Evolutionary conservation across 2,888 invertebrate species (phyloP).

Genomic region (Marasmarcha lunaedactyla): DNA sequence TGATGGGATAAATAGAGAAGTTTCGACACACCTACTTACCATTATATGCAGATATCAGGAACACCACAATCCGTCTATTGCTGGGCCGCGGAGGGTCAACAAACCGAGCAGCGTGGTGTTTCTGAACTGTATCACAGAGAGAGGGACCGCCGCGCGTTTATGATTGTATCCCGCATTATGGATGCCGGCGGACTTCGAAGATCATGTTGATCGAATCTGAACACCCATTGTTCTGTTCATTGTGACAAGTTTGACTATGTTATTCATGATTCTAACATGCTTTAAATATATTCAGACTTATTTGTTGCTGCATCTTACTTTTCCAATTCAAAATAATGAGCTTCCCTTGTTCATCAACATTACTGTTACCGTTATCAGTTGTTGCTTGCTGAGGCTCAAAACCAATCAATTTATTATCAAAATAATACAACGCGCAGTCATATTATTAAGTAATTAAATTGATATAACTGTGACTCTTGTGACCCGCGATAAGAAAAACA

Average conservation of each 20-base stretch:
- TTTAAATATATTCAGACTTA: too few species aligned
- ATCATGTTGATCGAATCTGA: conserved; percentile 28
- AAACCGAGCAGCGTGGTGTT: neutral
- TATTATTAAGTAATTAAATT: conserved; percentile 29
- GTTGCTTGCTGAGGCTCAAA: neutral
- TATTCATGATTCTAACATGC: too few species aligned
- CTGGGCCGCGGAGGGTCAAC: neutral
- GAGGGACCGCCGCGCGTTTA: neutral
- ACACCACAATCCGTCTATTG: conserved; percentile 13
- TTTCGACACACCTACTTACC: conserved; percentile 40
- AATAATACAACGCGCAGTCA: conserved; percentile 15
- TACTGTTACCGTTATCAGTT: too few species aligned
- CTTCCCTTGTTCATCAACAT: too few species aligned
- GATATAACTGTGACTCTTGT: conserved; percentile 20
- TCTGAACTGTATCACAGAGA: neutral
- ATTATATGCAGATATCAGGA: conserved; percentile 58
- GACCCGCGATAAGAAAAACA: conserved; percentile 25
- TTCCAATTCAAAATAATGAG: too few species aligned
- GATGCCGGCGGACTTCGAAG: conserved; percentile 25
- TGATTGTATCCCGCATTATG: too few species aligned
- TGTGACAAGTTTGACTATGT: neutral
- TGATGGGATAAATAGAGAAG: conserved; percentile 39
- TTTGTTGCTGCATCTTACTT: too few species aligned
- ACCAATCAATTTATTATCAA: conserved; percentile 11
- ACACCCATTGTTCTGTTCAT: conserved; percentile 12